Evolutionary conservation across 2,113 vertebrate species (phyloP), one percentile per base, ranked within the genome.

Genomic region (Brachyhypopomus occidentalis): DNA sequence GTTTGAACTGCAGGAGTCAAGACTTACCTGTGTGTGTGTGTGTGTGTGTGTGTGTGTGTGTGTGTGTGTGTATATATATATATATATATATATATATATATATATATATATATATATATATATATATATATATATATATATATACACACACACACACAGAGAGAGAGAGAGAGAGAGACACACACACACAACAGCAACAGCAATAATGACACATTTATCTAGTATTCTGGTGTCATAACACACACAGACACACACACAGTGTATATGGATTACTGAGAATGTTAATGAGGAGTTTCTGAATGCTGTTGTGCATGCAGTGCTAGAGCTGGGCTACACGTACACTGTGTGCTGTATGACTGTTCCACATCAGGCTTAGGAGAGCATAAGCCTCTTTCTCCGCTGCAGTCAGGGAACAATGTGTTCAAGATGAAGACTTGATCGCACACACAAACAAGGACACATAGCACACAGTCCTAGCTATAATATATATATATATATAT

Each of bases 31-130:
- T 60, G 38, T 72, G 34, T 45, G 38, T 22, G 22, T 72, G 56
- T 79, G 78, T 79, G 36, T 72, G 55, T 62, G 59, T 27, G 11
- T 25, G 55, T 62, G 34, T 71, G 72, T 75, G 55, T 62, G 34
- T 62, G 34, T 45, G 36, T 62, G 22, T 72, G 0, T 19, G n/a
- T n/a, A n/a, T n/a, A n/a, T n/a, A n/a, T n/a, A n/a, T n/a, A n/a
- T n/a, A n/a, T n/a, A n/a, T n/a, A n/a, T n/a, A n/a, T n/a, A n/a
- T n/a, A n/a, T n/a, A n/a, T n/a, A n/a, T n/a, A n/a, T n/a, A n/a
- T n/a, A n/a, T n/a, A n/a, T n/a, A n/a, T n/a, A n/a, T n/a, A n/a
- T n/a, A n/a, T n/a, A n/a, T n/a, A n/a, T n/a, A n/a, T n/a, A n/a
- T n/a, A n/a, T n/a, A n/a, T n/a, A n/a, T n/a, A n/a, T n/a, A n/a